These are phyloP conservation scores for Gallinago nigripennis DNA, from an alignment of 2,797 vertebrate species.

Conservation along the genomic window DNA sequence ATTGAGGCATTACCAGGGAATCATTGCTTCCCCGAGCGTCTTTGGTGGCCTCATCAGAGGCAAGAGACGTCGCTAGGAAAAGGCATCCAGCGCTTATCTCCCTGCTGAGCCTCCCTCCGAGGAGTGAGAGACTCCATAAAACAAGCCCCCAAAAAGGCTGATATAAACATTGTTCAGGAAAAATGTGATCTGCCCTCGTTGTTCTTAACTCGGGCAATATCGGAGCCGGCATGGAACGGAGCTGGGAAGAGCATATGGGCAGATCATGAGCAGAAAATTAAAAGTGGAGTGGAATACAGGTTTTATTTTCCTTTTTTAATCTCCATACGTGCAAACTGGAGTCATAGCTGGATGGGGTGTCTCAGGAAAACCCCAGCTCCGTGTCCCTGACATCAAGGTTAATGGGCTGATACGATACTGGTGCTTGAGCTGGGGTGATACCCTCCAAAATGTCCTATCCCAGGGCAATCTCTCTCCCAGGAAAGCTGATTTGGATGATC, in stretches of 20 bases:
- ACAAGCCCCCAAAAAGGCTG: background rate
- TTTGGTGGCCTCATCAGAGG: conserved; percentile 52
- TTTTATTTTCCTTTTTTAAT: background rate
- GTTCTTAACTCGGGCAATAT: rapidly evolving
- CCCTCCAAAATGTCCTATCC: rapidly evolving
- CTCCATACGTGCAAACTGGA: rapidly evolving
- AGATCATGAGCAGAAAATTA: rapidly evolving
- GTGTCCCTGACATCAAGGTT: background rate
- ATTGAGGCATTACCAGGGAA: background rate
- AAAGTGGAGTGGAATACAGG: background rate
- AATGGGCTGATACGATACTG: rapidly evolving
- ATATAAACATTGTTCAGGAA: background rate
- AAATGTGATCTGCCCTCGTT: background rate
- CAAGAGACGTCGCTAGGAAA: background rate
- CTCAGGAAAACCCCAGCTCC: background rate
- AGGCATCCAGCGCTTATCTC: background rate
- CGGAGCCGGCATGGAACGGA: rapidly evolving
- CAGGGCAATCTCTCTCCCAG: rapidly evolving
- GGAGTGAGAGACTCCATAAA: background rate
- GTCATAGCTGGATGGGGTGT: rapidly evolving
- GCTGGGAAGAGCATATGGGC: background rate
- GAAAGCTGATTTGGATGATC: background rate
- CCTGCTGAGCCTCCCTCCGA: background rate
- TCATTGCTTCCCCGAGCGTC: background rate
- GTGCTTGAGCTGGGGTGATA: background rate